These are phyloP conservation scores for Acrobasis repandana DNA, from an alignment of 2,888 invertebrate species.

Conservation along the genomic window DNA sequence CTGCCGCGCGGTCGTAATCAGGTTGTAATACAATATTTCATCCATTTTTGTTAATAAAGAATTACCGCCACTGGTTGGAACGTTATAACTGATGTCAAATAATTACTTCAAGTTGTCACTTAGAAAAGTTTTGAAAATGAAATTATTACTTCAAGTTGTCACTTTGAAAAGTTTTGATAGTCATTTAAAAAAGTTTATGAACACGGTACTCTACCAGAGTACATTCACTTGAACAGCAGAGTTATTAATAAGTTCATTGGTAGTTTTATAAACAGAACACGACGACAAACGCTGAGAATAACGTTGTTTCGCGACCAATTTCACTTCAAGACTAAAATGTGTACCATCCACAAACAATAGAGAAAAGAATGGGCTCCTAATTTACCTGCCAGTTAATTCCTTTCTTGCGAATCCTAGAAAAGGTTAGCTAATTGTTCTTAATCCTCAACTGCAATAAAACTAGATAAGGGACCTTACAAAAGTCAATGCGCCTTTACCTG, in stretches of 20 bases:
- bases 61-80: neutral
- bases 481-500: neutral
- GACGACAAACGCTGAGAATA: neutral
- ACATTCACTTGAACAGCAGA: neutral
- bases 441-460: neutral
- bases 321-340: neutral
- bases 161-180: no score
- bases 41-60: neutral
- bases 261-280: neutral
- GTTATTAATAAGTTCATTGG: no score
- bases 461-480: neutral
- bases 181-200: no score
- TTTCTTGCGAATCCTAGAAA: neutral
- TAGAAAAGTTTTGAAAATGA: no score
- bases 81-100: neutral
- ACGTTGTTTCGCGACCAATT: neutral
- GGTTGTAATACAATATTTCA: neutral
- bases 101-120: no score
- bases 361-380: neutral
- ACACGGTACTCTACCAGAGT: neutral
- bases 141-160: no score
- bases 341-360: neutral
- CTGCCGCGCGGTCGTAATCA: neutral
- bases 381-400: neutral
- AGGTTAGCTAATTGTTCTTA: conserved; percentile 2